These are phyloP conservation scores for Eremobia ochroleuca DNA, from an alignment of 2,888 invertebrate species.

Conservation along the genomic window DNA sequence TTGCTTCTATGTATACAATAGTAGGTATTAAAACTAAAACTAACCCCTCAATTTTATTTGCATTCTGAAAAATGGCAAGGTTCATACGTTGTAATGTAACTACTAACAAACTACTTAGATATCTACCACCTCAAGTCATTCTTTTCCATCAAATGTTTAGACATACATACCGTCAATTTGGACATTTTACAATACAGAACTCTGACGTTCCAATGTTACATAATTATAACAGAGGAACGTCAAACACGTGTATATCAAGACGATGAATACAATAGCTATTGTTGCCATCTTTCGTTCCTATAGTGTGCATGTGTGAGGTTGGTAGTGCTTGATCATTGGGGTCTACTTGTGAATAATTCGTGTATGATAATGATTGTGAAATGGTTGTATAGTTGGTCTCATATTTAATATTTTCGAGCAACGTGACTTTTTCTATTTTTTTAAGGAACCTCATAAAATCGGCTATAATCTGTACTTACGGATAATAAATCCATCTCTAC, in stretches of 20 bases:
- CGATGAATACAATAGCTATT: constrained; percentile 52
- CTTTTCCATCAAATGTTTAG: neutral
- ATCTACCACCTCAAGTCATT: neutral
- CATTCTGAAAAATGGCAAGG: neutral
- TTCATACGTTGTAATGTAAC: neutral
- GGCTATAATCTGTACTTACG: neutral
- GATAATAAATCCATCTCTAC: neutral
- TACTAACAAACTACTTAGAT: no score
- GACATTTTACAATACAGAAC: constrained; percentile 16
- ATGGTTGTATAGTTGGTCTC: neutral
- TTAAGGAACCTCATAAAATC: neutral
- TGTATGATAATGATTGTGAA: neutral
- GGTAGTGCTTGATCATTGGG: neutral
- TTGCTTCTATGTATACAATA: no score
- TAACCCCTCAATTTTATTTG: neutral
- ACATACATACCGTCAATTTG: constrained; percentile 3
- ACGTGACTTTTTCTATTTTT: neutral
- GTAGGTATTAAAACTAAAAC: neutral
- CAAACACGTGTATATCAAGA: constrained; percentile 46
- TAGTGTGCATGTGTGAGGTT: constrained; percentile 7
- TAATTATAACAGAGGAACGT: constrained; percentile 30
- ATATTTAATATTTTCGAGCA: neutral
- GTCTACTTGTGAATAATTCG: constrained; percentile 1
- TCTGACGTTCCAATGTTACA: constrained; percentile 30
- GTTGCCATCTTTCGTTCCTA: constrained; percentile 28